Percentiles rank a stretch among this genome's conserved stretches.
These are phyloP conservation scores for Cydia amplana DNA, from an alignment of 1,140 invertebrate genomes.

Conservation along the genomic window DNA sequence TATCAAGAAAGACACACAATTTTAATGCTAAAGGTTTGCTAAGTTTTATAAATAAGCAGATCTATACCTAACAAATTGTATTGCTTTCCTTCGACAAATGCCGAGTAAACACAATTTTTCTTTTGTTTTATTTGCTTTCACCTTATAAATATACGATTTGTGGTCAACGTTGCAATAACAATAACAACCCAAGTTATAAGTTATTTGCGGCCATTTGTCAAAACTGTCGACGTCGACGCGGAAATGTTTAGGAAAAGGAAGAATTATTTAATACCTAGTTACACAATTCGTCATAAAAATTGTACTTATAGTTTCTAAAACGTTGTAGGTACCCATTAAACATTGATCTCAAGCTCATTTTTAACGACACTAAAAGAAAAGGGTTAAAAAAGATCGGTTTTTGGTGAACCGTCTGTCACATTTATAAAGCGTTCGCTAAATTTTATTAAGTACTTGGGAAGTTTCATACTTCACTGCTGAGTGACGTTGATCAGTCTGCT, in stretches of 20 bases:
- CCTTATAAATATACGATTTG: conserved; percentile 17
- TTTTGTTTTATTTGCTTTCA: conserved; percentile 11
- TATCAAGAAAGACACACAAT: too few relatives aligned
- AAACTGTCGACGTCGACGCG: not conserved
- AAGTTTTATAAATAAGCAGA: too few relatives aligned
- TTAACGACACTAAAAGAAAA: too few relatives aligned
- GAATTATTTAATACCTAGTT: not conserved
- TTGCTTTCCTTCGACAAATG: not conserved
- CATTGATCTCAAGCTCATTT: too few relatives aligned
- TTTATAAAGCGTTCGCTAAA: too few relatives aligned
- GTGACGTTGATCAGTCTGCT: too few relatives aligned
- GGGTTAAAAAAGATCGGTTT: too few relatives aligned
- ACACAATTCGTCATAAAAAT: not conserved
- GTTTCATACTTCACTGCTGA: too few relatives aligned
- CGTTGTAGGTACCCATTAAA: not conserved
- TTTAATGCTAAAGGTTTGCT: too few relatives aligned
- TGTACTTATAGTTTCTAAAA: not conserved
- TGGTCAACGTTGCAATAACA: conserved; percentile 11
- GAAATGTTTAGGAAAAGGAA: not conserved
- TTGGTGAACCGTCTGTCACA: too few relatives aligned
- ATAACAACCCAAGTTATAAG: not conserved
- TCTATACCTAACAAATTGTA: not conserved
- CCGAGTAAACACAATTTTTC: not conserved
- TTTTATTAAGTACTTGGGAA: too few relatives aligned
- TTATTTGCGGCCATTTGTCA: conserved; percentile 10